Evolutionary conservation across 2,113 vertebrate species (phyloP).

Genomic region (Neogale vison): DNA sequence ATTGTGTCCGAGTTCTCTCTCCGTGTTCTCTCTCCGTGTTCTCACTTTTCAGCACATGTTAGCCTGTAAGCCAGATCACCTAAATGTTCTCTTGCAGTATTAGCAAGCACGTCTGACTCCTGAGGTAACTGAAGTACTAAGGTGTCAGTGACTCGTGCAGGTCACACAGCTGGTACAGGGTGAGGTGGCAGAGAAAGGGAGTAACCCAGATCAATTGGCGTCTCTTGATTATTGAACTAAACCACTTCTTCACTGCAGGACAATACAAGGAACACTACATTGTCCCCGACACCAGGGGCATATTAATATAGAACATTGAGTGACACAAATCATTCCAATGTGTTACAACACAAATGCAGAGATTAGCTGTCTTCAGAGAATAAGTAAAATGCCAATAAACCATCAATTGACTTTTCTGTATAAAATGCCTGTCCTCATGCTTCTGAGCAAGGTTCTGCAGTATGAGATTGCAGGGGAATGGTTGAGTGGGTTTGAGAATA

Average conservation of each 20-base stretch:
- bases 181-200: background rate
- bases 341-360: background rate
- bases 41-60: background rate
- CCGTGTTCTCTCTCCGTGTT: background rate
- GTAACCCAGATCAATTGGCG: background rate
- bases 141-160: background rate
- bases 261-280: background rate
- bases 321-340: background rate
- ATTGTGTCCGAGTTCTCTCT: background rate
- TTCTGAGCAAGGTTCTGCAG: background rate
- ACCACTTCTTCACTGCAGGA: background rate
- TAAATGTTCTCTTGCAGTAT: background rate
- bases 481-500: background rate
- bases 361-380: background rate
- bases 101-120: background rate
- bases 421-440: background rate
- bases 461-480: background rate
- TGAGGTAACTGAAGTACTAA: background rate
- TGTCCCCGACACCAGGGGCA: background rate
- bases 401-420: background rate
- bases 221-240: background rate
- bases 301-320: background rate
- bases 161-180: background rate
- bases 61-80: background rate
- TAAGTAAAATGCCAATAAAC: background rate